Evolutionary conservation across 2,113 vertebrate species (phyloP).

Genomic region (Lathamus discolor): DNA sequence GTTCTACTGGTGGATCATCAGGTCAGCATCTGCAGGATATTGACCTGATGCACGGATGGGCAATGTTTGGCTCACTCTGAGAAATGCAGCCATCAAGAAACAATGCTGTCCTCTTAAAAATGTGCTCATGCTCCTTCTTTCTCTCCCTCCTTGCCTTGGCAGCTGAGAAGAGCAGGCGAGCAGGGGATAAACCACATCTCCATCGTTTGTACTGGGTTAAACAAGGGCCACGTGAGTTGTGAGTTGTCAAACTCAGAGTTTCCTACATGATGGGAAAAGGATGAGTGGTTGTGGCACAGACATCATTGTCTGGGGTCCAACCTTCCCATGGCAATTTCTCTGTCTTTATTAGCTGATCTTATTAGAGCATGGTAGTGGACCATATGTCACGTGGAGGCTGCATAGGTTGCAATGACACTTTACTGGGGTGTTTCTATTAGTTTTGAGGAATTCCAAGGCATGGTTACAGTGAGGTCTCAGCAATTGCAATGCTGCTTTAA

Average conservation of each 20-base stretch:
- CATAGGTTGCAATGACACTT: background rate
- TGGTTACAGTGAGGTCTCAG: background rate
- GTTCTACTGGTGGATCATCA: background rate
- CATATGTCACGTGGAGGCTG: background rate
- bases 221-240: background rate
- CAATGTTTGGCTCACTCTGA: background rate
- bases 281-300: background rate
- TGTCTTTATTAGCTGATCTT: background rate
- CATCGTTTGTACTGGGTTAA: background rate
- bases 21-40: background rate
- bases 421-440: background rate
- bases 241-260: background rate
- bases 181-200: fast-evolving
- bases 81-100: background rate
- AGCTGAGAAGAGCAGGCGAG: background rate
- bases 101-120: background rate
- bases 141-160: background rate
- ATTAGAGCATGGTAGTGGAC: background rate
- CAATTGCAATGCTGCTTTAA: background rate
- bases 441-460: background rate
- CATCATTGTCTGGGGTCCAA: background rate
- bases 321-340: background rate
- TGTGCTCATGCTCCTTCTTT: background rate
- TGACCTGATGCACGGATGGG: fast-evolving
- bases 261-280: fast-evolving